These are phyloP conservation scores for Ctenosaura bakeri DNA, from an alignment of 2,797 vertebrate genomes.

Conservation along the genomic window DNA sequence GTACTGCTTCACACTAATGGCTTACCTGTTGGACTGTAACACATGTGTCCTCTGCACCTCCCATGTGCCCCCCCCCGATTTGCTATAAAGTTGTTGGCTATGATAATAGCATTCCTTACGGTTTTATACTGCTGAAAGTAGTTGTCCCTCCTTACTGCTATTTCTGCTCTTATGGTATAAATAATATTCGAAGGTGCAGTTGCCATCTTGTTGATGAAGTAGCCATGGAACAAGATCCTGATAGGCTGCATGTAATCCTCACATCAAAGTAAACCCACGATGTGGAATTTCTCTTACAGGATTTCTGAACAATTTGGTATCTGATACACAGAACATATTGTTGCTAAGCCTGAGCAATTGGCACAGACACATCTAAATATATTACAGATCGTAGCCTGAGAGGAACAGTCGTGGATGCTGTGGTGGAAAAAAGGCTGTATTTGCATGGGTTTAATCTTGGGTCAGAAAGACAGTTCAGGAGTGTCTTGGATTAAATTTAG, in stretches of 20 bases:
- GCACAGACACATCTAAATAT: neutral
- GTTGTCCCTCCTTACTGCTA: neutral
- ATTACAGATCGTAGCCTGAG: neutral
- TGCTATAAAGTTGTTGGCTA: neutral
- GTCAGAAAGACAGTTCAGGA: neutral
- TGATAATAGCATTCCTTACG: neutral
- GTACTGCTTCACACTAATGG: neutral
- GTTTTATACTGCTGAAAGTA: neutral
- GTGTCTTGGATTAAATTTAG: neutral
- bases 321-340: neutral
- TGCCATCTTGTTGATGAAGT: neutral
- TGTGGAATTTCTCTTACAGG: slow-evolving; percentile 7
- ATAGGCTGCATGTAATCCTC: neutral
- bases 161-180: neutral
- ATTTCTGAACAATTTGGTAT: neutral
- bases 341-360: neutral
- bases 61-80: neutral
- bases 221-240: neutral
- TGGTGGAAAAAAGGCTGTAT: neutral
- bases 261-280: neutral
- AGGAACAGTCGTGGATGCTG: neutral
- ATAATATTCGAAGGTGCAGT: neutral
- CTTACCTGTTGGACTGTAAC: neutral
- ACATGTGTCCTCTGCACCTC: neutral
- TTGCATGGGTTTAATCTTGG: neutral